Evolutionary conservation across 1,140 invertebrate species (phyloP), one percentile per base, ranked within the genome.

Genomic region (Vanessa tameamea): DNA sequence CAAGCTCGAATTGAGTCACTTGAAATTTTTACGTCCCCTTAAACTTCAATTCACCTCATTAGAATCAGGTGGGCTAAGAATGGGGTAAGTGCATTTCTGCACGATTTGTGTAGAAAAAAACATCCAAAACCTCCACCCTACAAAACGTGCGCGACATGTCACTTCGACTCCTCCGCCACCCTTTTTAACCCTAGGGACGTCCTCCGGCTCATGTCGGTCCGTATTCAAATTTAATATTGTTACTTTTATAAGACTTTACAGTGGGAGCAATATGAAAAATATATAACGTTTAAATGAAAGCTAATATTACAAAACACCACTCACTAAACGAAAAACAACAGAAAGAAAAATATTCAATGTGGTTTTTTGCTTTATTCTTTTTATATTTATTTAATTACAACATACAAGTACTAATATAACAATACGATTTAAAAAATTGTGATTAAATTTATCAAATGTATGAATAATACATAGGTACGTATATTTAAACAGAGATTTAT

Each of bases 161-260:
- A 66, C 73, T 77, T 59, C 66, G 64, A 66, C 66, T 31, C 73
- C 72, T 77, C 73, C 20, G 9, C 53, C 20, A 11, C 53, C 67
- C 51, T 63, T 66, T 73, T 51, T 48, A 69, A 67, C 61, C 69
- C 72, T 31, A 70, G 72, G 70, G 77, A 20, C 26, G 64, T 26
- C 6, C 72, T 67, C 73, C 75, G 55, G 59, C 77, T 80, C 72
- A 61, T 78, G 82, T 80, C 78, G 80, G 83, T 82, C 80, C 78
- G 81, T 80, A 89, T 90, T 87, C 86, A 91, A 90, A 91, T 91
- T 88, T 87, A 86, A 91, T 89, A 83, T 84, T 87, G 86, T 88
- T 91, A 88, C 87, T 87, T 84, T 87, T 88, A 87, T 88, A 78
- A 86, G 78, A 86, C 86, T 82, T 88, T 85, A 90, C 87, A 91